A percentile compares a stretch with the other conserved stretches of the same genome.
Evolutionary conservation across 2,113 vertebrate genomes (phyloP).

Genomic region (Pelobates fuscus): DNA sequence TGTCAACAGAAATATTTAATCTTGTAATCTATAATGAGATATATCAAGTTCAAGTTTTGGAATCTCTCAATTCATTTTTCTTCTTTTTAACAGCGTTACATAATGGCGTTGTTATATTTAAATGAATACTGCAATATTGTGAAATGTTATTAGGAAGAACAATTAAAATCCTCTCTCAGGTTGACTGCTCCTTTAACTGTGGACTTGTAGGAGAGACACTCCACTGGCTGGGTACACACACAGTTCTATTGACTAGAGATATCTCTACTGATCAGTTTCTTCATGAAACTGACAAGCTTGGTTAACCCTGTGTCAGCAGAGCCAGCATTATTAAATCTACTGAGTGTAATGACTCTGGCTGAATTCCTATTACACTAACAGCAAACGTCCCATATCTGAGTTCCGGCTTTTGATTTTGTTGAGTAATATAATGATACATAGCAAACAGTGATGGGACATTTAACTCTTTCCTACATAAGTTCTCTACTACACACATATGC

Average conservation of each 20-base stretch:
- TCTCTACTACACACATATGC: too few species aligned
- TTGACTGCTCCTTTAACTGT: too few species aligned
- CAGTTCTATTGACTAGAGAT: conserved; percentile 3
- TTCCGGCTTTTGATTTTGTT: conserved; percentile 31
- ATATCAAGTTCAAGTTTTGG: too few species aligned
- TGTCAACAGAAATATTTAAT: too few species aligned
- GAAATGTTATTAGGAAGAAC: too few species aligned
- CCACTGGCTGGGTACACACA: background rate
- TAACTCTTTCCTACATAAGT: background rate
- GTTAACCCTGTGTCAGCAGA: conserved; percentile 43
- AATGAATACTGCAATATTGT: too few species aligned
- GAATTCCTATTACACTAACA: conserved; percentile 42
- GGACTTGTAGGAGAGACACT: too few species aligned
- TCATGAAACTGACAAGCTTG: conserved; percentile 36
- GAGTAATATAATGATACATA: conserved; percentile 31
- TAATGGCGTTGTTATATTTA: too few species aligned
- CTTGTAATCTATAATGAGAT: too few species aligned
- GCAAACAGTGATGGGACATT: background rate
- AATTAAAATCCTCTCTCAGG: too few species aligned
- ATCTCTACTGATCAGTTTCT: conserved; percentile 26
- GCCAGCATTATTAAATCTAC: conserved; percentile 37
- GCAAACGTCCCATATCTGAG: conserved; percentile 35
- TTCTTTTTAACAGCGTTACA: too few species aligned
- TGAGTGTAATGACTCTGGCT: conserved; percentile 34
- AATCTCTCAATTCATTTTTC: too few species aligned